Evolutionary conservation across 1,140 invertebrate genomes (phyloP), one percentile per base, ranked within the genome.

Genomic region (Scylla paramamosain): DNA sequence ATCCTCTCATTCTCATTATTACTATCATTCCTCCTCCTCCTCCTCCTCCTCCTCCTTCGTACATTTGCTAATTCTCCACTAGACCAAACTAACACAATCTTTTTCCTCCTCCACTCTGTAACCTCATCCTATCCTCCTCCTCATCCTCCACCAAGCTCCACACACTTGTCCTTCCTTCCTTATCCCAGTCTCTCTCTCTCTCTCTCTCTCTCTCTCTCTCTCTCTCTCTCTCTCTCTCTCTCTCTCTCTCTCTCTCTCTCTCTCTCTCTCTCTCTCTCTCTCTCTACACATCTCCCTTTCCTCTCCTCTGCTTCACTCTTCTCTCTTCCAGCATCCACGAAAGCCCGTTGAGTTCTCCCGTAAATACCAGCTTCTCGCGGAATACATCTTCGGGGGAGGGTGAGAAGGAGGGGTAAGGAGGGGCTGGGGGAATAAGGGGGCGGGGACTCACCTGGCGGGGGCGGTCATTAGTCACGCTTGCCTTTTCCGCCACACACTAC

Each of bases 401-500:
- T 45, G 39, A 10, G 83, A 29, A 25, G 7, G 28, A 86, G 83
- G 83, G 31, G 25, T 10, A 20, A 31, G 86, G 12, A 25, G 83
- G 28, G 86, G 10, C 4, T 31, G 31, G 39, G 0, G 45, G 31
- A 12, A 14, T 6, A 46, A 0, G 86, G 16, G 86, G 86, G 31
- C 12, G 83, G 12, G 6, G 0, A 25, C 31, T 87, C 86, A 39
- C 31, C 45, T 32, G 86, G 45, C 45, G 31, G 86, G 86, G 86
- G 31, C 45, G 86, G 10, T 77, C 20, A 32, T 87, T 28, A 86
- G 31, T 32, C 88, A 14, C 88, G n/a, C 88, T 77, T 59, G n/a
- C 67, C 88, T 88, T 46, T 89, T 48, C 31, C 88, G 45, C 45
- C 88, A 89, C 48, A 48, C n/a, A 89, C 48, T 87, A 46, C 45